Conservation (phyloP, 2,888 invertebrate genomes). For the Dryocosmus kuriphilus region DNA sequence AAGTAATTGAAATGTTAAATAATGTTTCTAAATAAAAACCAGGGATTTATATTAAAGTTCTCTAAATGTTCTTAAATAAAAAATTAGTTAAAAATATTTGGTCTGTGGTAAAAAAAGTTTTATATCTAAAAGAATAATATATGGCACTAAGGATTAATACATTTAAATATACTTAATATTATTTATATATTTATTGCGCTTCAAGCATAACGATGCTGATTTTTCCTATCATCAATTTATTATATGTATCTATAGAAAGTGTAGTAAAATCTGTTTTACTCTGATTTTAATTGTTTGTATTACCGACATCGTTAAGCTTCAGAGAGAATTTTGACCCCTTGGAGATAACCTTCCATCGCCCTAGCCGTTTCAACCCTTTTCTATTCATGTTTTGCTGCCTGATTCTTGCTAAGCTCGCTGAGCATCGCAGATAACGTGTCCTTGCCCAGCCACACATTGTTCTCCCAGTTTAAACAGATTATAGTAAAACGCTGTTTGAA, state of each 20-base stretch:
- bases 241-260: not conserved
- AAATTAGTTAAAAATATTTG: too few species aligned
- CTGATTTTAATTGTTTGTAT: not conserved
- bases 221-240: not conserved
- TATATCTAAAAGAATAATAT: too few species aligned
- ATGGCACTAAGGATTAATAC: too few species aligned
- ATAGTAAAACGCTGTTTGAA: not conserved
- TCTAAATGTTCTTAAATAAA: too few species aligned
- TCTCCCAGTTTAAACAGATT: not conserved
- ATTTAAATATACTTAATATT: too few species aligned
- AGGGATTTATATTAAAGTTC: too few species aligned
- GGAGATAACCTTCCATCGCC: not conserved
- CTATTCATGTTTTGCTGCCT: not conserved
- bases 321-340: not conserved
- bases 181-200: not conserved
- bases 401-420: constrained; percentile 9
- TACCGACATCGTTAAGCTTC: not conserved
- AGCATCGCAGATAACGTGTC: constrained; percentile 7
- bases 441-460: constrained; percentile 5
- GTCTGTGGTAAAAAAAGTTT: too few species aligned
- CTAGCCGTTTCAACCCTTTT: not conserved
- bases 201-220: not conserved
- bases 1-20: too few species aligned
- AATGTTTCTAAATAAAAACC: too few species aligned
- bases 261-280: not conserved